These are phyloP conservation scores for Momotus momota DNA, from an alignment of 2,797 vertebrate species.

Conservation along the genomic window DNA sequence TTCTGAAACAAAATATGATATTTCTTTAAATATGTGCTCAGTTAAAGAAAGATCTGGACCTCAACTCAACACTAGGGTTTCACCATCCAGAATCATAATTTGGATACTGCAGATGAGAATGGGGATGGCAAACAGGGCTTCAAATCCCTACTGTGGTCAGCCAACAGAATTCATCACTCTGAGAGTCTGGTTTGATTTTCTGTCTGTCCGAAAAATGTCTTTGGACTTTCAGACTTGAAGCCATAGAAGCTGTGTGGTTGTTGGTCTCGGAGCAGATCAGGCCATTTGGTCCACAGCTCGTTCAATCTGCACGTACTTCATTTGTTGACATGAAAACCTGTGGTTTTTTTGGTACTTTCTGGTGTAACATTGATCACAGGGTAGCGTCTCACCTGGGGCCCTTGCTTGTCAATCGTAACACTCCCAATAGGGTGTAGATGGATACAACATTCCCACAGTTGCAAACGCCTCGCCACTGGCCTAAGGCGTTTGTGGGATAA, in stretches of 20 bases:
- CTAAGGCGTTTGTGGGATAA: rapidly evolving
- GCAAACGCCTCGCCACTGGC: rapidly evolving
- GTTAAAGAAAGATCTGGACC: background rate
- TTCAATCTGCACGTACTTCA: rapidly evolving
- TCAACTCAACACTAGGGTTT: background rate
- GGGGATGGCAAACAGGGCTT: background rate
- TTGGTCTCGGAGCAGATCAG: background rate
- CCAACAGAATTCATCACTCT: background rate
- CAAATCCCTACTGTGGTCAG: background rate
- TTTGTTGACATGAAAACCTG: background rate
- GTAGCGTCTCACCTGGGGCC: background rate
- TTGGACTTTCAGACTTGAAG: background rate
- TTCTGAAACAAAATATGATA: background rate
- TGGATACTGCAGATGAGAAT: background rate
- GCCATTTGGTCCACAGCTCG: background rate
- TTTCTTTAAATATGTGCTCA: background rate
- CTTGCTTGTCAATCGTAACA: background rate
- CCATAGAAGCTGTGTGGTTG: background rate
- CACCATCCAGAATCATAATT: background rate
- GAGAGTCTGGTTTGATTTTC: background rate
- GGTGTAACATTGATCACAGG: background rate
- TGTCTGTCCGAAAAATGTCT: background rate
- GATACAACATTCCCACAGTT: background rate
- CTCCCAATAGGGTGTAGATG: background rate
- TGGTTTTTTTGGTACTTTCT: background rate